Evolutionary conservation across 2,797 vertebrate genomes (phyloP).

Genomic region (Centroberyx gerrardi): DNA sequence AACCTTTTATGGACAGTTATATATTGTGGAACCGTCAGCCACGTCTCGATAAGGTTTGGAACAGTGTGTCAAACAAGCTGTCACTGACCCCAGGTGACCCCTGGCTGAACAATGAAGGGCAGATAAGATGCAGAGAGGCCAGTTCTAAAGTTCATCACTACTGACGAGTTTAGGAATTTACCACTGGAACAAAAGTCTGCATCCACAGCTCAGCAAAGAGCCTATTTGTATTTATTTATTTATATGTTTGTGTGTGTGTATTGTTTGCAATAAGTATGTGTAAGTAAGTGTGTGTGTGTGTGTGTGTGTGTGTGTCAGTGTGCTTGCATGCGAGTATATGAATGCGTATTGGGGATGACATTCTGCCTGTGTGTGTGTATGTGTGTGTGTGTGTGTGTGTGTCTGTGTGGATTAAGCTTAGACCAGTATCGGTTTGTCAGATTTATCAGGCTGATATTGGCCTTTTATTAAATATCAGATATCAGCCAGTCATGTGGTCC

Average conservation of each 20-base stretch:
- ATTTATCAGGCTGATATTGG: too few relatives aligned
- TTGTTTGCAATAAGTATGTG: constrained; percentile 27
- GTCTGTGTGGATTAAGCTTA: not conserved
- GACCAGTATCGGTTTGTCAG: too few relatives aligned
- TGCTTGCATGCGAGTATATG: not conserved
- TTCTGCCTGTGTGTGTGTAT: too few relatives aligned
- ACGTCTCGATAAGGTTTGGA: constrained; percentile 38
- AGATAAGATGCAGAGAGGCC: constrained; percentile 39
- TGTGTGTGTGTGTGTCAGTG: not conserved
- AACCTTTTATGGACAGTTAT: constrained; percentile 45
- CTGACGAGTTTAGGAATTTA: constrained; percentile 18
- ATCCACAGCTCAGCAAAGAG: not conserved
- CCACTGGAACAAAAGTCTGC: constrained; percentile 4
- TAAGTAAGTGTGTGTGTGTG: constrained; percentile 2
- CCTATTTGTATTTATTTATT: not conserved
- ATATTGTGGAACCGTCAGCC: constrained; percentile 33
- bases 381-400: not conserved
- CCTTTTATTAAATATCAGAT: too few relatives aligned
- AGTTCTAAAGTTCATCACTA: constrained; percentile 28
- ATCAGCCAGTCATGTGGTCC: too few relatives aligned
- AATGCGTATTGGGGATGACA: too few relatives aligned
- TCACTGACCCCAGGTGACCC: constrained; percentile 53
- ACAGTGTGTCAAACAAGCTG: constrained; percentile 54
- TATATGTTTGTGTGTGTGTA: not conserved
- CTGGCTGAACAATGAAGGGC: constrained; percentile 40